These are phyloP conservation scores for Cinclus mexicanus DNA, from an alignment of 2,113 vertebrate genomes.

Conservation along the genomic window DNA sequence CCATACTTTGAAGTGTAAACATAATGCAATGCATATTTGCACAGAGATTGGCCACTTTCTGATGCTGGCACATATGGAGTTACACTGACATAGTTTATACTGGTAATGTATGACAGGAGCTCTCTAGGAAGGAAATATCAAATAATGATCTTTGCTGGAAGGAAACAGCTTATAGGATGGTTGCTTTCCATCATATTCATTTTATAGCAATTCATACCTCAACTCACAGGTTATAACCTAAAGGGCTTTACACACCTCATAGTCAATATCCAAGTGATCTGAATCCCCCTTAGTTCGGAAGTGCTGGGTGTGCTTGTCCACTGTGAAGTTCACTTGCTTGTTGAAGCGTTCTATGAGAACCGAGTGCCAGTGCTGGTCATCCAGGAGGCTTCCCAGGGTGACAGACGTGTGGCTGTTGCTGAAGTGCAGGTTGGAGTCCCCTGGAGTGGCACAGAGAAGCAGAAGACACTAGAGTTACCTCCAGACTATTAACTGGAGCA, in stretches of 20 bases:
- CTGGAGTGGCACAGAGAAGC: conserved; percentile 65
- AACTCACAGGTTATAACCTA: background rate
- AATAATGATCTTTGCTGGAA: background rate
- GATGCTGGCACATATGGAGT: background rate
- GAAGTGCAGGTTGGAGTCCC: conserved; percentile 84
- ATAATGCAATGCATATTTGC: background rate
- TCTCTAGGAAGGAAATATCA: background rate
- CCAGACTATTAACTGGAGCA: background rate
- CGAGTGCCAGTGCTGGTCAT: conserved; percentile 96
- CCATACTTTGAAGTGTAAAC: background rate
- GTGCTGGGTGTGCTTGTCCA: conserved; percentile 89
- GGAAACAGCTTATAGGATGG: background rate
- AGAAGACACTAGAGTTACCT: background rate
- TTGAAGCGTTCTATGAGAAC: conserved; percentile 94
- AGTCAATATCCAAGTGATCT: conserved; percentile 93
- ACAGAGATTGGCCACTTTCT: background rate
- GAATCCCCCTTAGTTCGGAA: conserved; percentile 89
- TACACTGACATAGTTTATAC: background rate
- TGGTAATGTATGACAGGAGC: background rate
- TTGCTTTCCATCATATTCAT: background rate
- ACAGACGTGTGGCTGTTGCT: conserved; percentile 78
- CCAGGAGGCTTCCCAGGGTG: conserved; percentile 90
- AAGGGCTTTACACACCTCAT: conserved; percentile 83
- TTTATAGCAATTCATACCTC: background rate
- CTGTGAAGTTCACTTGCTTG: conserved; percentile 94